A percentile compares a stretch with the other conserved stretches of the same genome.
Conservation (phyloP, 2,113 vertebrate species). For the Colinus virginianus region DNA sequence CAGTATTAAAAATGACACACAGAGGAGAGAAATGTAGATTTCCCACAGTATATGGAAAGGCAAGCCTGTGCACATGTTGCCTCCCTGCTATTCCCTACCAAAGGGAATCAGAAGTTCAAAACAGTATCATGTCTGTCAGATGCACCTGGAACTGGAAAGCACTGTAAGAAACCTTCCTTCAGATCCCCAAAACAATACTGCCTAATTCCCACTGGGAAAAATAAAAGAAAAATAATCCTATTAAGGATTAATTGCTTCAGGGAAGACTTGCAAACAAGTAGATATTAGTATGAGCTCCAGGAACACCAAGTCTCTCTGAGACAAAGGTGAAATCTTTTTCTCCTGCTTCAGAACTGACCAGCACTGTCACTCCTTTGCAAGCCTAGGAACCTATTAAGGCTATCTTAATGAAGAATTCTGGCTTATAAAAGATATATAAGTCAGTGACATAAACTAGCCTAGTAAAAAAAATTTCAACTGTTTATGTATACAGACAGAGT, state of each 20-base stretch:
- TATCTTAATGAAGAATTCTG: not conserved
- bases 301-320: not conserved
- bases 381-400: not conserved
- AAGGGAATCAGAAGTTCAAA: not conserved
- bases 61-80: fast-evolving
- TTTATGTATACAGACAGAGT: not conserved
- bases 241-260: not conserved
- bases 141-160: not conserved
- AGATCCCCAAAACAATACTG: not conserved
- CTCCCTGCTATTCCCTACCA: not conserved
- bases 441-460: not conserved
- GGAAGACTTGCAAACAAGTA: not conserved
- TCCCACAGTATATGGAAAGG: fast-evolving
- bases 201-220: not conserved
- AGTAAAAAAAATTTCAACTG: not conserved
- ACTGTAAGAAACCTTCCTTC: not conserved
- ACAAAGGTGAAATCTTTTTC: not conserved
- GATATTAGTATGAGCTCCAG: not conserved
- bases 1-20: not conserved
- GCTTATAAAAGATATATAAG: not conserved
- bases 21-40: not conserved
- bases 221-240: not conserved
- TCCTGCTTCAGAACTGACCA: not conserved
- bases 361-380: not conserved
- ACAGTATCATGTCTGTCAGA: not conserved